These are phyloP conservation scores for Oikopleura vanhoeffeni DNA, from an alignment of 23 tunicate species.

Conservation along the genomic window DNA sequence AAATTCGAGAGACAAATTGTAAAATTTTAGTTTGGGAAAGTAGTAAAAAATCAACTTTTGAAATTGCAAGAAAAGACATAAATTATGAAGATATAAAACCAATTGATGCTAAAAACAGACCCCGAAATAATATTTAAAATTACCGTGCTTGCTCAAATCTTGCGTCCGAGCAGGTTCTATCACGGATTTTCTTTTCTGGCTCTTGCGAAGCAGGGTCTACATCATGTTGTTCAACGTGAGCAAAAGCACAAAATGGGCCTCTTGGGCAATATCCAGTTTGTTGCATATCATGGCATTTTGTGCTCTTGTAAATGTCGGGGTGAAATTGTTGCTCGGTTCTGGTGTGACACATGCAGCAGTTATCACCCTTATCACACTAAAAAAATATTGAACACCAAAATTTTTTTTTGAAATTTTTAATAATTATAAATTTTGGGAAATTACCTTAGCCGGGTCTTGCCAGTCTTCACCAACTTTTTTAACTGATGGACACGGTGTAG, in stretches of 20 bases:
- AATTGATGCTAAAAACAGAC: too few species aligned
- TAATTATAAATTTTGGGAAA: too few species aligned
- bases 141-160: neutral
- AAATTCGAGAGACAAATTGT: too few species aligned
- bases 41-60: too few species aligned
- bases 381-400: neutral
- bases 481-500: conserved; percentile 89
- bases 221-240: conserved; percentile 61
- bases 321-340: conserved; percentile 97
- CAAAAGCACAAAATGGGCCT: conserved; percentile 98
- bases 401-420: neutral
- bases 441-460: conserved; percentile 66
- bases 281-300: conserved; percentile 93
- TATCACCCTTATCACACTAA: conserved; percentile 91
- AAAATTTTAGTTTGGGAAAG: too few species aligned
- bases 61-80: too few species aligned
- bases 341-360: conserved; percentile 84
- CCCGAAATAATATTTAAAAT: too few species aligned
- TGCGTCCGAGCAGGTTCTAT: neutral
- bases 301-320: conserved; percentile 92
- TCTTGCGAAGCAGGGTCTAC: neutral
- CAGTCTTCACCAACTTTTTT: conserved; percentile 92
- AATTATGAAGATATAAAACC: too few species aligned
- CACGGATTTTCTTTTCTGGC: neutral
- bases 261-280: conserved; percentile 96